These are phyloP conservation scores for Standfussiana lucernea DNA, from an alignment of 2,888 invertebrate genomes.

Conservation along the genomic window DNA sequence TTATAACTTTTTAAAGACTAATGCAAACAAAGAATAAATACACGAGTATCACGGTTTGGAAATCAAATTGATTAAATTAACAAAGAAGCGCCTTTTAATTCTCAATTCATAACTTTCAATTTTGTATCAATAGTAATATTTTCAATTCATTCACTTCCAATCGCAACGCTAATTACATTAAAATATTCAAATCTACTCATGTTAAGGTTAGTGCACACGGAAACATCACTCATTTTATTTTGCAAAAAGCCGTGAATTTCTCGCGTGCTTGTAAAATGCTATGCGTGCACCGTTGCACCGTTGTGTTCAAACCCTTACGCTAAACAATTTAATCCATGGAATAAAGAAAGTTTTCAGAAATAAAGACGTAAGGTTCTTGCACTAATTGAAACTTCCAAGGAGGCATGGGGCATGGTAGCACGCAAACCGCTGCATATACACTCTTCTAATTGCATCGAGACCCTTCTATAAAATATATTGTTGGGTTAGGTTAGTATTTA, in stretches of 20 bases:
- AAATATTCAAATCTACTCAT: conserved; percentile 6
- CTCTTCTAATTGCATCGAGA: conserved; percentile 52
- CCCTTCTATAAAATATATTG: conserved; percentile 31
- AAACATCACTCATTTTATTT: conserved; percentile 27
- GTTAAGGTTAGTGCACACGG: conserved; percentile 10
- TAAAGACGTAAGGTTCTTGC: conserved; percentile 58
- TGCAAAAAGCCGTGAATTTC: conserved; percentile 15
- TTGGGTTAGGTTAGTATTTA: neutral
- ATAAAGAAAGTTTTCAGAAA: conserved; percentile 55
- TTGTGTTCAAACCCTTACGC: conserved; percentile 31
- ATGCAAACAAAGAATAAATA: neutral
- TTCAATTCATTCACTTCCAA: conserved; percentile 6
- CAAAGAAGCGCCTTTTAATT: conserved; percentile 9
- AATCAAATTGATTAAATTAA: neutral
- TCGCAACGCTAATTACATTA: neutral
- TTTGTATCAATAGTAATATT: conserved; percentile 5
- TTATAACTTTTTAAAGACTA: neutral
- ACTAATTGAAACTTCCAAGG: conserved; percentile 63
- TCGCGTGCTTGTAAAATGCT: conserved; percentile 38
- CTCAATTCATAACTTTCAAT: conserved; percentile 29
- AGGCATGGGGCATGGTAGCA: conserved; percentile 31
- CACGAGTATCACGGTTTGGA: conserved; percentile 1
- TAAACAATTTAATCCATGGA: conserved; percentile 49
- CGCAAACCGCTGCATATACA: conserved; percentile 52
- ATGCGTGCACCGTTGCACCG: conserved; percentile 34